Percentiles rank a stretch among this genome's conserved stretches.
Evolutionary conservation across 2,797 vertebrate genomes (phyloP).

Genomic region (Simalia tracyae): DNA sequence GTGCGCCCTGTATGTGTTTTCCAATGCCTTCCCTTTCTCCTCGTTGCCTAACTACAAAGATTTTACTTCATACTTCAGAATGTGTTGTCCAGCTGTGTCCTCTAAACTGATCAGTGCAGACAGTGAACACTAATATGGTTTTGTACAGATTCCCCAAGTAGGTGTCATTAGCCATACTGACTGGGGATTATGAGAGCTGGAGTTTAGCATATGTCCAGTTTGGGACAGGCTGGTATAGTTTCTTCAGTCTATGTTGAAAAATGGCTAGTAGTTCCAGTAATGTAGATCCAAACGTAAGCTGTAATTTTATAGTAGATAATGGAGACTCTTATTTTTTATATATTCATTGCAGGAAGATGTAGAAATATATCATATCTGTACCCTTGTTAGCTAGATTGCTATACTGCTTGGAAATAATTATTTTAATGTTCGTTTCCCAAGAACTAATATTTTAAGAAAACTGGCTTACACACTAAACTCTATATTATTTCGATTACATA

Average conservation of each 20-base stretch:
- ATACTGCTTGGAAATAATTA: constrained; percentile 17
- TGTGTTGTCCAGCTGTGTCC: constrained; percentile 13
- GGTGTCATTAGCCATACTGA: not conserved
- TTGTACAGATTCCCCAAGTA: not conserved
- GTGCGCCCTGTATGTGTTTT: not conserved
- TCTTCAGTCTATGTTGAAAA: not conserved
- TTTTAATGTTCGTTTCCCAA: not conserved
- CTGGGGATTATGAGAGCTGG: not conserved
- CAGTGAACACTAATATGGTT: not conserved
- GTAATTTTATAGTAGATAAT: not conserved
- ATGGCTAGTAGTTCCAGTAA: not conserved
- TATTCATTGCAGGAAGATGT: constrained; percentile 24
- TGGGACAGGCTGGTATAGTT: not conserved
- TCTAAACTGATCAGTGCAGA: constrained; percentile 11
- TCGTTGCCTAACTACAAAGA: not conserved
- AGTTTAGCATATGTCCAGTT: not conserved
- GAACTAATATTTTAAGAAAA: constrained; percentile 30
- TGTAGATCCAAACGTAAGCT: constrained; percentile 24
- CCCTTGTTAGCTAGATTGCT: not conserved
- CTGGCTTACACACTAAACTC: constrained; percentile 15
- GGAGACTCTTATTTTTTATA: constrained; percentile 5
- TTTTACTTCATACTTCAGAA: constrained; percentile 16
- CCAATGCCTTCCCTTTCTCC: not conserved
- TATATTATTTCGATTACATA: not conserved
- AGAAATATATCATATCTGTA: not conserved